These are phyloP conservation scores for Girardinus metallicus DNA, from an alignment of 2,797 vertebrate species.

Conservation along the genomic window DNA sequence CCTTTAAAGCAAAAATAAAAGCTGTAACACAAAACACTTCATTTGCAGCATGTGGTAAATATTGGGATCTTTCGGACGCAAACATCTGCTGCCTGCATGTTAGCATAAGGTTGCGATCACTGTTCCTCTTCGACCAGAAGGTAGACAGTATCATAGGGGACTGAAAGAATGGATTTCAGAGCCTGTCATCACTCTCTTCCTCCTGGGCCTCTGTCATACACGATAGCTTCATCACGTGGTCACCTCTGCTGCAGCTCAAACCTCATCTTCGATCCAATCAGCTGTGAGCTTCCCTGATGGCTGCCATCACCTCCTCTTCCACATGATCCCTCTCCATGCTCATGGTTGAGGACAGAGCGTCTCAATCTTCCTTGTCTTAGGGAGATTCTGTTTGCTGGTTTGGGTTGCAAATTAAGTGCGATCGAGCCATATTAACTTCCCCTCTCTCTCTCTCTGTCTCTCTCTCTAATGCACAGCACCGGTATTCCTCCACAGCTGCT, in stretches of 20 bases:
- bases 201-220: conserved; percentile 45
- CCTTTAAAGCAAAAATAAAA: conserved; percentile 21
- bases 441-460: conserved; percentile 22
- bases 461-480: conserved; percentile 45
- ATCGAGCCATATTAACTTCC: conserved; percentile 52
- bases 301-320: conserved; percentile 25
- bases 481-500: conserved; percentile 54
- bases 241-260: conserved; percentile 30
- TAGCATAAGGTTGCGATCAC: conserved; percentile 54
- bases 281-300: conserved; percentile 41
- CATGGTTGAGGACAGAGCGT: conserved; percentile 27
- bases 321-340: conserved; percentile 35
- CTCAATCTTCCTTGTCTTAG: conserved; percentile 31
- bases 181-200: conserved; percentile 59
- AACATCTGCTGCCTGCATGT: conserved; percentile 73
- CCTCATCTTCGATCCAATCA: conserved; percentile 47
- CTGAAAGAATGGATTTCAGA: conserved; percentile 45
- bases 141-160: conserved; percentile 53
- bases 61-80: conserved; percentile 54
- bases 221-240: conserved; percentile 41
- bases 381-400: conserved; percentile 34
- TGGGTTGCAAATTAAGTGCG: conserved; percentile 48
- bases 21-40: conserved; percentile 29
- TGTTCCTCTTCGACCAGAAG: conserved; percentile 63
- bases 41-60: conserved; percentile 39